Evolutionary conservation across 2,888 invertebrate genomes (phyloP), one percentile per base, ranked within the genome.

Genomic region (Eulithis prunata): DNA sequence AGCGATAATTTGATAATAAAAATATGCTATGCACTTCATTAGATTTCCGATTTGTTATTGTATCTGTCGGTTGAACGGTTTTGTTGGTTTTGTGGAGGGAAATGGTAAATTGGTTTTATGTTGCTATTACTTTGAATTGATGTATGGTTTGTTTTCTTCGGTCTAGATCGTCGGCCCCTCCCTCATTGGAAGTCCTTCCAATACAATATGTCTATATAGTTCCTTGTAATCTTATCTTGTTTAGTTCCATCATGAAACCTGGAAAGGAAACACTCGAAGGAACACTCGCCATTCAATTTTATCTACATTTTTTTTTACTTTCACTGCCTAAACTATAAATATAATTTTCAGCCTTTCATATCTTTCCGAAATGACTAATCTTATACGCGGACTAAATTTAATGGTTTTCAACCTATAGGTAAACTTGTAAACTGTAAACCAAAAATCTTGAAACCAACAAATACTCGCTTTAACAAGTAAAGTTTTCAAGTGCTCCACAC

Each of bases 1-100:
- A 79, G 77, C 79, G 80, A 80, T 87, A 85, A 87, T 86, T 69
- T 84, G 80, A 82, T 85, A 81, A 82, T 59, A 81, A 70, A 66
- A 52, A 62, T 52, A 66, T 53, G 43, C 56, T 49, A 57, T 84
- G 79, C 81, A 78, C 78, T 86, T 86, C 84, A 86, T 87, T 85
- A 84, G 56, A 75, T 78, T 49, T 81, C 77, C 73, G 76, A 81
- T 78, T 85, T 78, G 73, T 73, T 80, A 76, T 82, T 81, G 70
- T 75, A 73, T 68, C 67, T 71, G 62, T 74, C 63, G 67, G 64
- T 73, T 74, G 73, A 61, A 57, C 57, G 61, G 64, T 71, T 70
- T 67, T 73, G 73, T 74, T 75, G 69, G 59, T 71, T 67, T 57
- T 75, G 68, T 69, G 61, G 54, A 58, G 57, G 46, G 21, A n/a